These are phyloP conservation scores for Pantherophis guttatus DNA, from an alignment of 2,113 vertebrate species.

Conservation along the genomic window DNA sequence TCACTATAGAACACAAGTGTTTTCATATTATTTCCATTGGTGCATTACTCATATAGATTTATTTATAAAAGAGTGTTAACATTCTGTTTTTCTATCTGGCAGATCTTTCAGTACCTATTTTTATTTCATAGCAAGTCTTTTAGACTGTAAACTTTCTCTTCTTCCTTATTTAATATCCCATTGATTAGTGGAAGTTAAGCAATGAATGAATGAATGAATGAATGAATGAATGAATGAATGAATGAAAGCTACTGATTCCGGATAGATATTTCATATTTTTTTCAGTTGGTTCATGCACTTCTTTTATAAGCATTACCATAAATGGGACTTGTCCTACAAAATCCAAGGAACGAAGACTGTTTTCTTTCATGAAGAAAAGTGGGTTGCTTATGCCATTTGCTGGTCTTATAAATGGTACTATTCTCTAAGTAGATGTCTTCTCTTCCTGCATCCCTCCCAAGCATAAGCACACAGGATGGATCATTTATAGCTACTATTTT, in stretches of 20 bases:
- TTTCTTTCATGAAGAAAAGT: not conserved
- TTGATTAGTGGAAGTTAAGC: not conserved
- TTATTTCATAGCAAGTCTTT: not conserved
- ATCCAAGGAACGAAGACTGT: not conserved
- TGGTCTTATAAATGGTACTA: conserved; percentile 26
- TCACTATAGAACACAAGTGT: not conserved
- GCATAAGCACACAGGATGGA: conserved; percentile 23
- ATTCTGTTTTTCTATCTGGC: not conserved
- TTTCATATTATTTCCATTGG: not conserved
- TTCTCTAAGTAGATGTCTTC: conserved; percentile 42
- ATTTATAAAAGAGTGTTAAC: not conserved
- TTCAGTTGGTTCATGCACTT: not conserved
- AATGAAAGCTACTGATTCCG: not conserved
- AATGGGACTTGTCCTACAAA: not conserved
- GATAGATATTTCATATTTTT: not conserved
- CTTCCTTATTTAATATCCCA: not conserved
- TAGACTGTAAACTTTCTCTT: not conserved
- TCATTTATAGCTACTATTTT: conserved; percentile 49
- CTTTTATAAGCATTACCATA: not conserved
- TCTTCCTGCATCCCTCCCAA: conserved; percentile 33
- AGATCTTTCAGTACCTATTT: not conserved
- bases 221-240: not conserved
- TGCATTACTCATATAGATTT: not conserved
- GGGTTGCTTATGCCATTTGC: not conserved
- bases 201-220: not conserved